Evolutionary conservation across 2,888 invertebrate species (phyloP), one percentile per base, ranked within the genome.

Genomic region (Tetanocera ferruginea): DNA sequence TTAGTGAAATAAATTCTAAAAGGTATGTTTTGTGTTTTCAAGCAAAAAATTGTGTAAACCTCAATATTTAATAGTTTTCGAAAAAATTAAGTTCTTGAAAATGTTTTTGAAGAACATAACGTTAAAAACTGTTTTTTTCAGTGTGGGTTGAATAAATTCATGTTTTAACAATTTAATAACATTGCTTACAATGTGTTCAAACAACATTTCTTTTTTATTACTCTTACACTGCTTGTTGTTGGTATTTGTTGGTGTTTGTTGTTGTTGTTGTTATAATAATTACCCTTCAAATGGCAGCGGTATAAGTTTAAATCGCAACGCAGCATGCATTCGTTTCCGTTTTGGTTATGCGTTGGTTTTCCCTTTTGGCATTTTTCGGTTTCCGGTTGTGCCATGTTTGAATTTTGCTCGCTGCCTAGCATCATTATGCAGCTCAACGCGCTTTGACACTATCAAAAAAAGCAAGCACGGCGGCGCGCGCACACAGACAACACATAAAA

Each of bases 381-480:
- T 72, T 60, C 72, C 72, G 72, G 72, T 25, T 60, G 37, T 60
- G 37, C 43, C 72, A 34, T 72, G 60, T 55, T 60, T 72, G 55
- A 23, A 57, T 72, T 25, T 60, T 25, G 60, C 72, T 37, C 23
- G 43, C 72, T n/a, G n/a, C n/a, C n/a, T n/a, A 34, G 60, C 72
- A 37, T 25, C 57, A 72, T 60, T 72, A 31, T 31, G 57, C 60
- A 37, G 34, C 19, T 57, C 57, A 72, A 72, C 37, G 72, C 72
- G 55, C 37, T 37, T 34, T 25, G 25, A 23, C 17, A 51, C 51
- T 19, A 51, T 71, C 11, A 52, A 31, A 25, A 28, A 5, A n/a
- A n/a, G n/a, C n/a, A n/a, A 31, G 28, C 52, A 9, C 51, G 51
- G 5, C 55, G 19, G 8, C 66, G 37, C 37, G 43, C 43, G 8